phyloP scores from a whole-genome alignment of 2,888 invertebrate genomes.

The Mimachlamys varia region DNA sequence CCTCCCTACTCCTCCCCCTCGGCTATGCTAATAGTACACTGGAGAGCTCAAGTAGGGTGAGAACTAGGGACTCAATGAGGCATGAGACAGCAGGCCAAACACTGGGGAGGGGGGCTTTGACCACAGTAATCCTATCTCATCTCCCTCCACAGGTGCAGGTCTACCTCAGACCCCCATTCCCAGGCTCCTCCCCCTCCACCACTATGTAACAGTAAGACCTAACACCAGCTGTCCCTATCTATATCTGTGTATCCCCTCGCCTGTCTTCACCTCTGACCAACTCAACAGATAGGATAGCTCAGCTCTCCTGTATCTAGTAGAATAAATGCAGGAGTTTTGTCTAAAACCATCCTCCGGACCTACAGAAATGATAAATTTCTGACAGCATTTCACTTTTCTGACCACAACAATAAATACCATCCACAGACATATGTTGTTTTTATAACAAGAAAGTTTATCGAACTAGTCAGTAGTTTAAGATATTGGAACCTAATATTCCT shows the following conservation, averaged over 20 bases:
- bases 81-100: conserved; percentile 13
- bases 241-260: neutral
- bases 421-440: no score
- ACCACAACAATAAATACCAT: no score
- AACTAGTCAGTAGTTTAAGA: neutral
- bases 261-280: conserved; percentile 4
- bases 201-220: neutral
- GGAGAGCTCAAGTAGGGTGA: neutral
- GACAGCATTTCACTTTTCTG: no score
- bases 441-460: neutral
- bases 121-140: neutral
- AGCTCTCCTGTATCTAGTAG: neutral
- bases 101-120: neutral
- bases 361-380: neutral
- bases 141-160: conserved; percentile 9
- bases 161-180: neutral
- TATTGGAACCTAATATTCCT: neutral
- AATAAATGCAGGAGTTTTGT: neutral
- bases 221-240: conserved; percentile 17
- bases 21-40: neutral
- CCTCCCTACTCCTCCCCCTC: neutral
- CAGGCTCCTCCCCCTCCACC: neutral
- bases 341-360: neutral
- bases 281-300: neutral
- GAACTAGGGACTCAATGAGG: conserved; percentile 4